phyloP scores from a whole-genome alignment of 1,140 invertebrate species.

The Drosophila prosaltans region DNA sequence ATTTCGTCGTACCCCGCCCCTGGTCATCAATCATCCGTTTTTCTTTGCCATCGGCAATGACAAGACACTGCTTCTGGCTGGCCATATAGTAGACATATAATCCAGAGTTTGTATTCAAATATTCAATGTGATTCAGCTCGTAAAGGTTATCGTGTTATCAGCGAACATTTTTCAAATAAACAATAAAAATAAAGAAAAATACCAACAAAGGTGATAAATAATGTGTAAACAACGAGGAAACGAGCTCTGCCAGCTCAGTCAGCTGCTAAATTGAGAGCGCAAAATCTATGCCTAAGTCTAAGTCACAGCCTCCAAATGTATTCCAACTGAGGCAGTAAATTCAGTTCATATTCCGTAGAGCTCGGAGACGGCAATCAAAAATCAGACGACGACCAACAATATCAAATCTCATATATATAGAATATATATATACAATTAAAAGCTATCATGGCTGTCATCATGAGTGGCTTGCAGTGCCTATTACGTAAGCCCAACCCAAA shows the following conservation, averaged over 20 bases:
- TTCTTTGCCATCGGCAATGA: conserved; percentile 67
- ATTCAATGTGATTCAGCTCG: conserved; percentile 10
- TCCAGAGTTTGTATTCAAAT: neutral
- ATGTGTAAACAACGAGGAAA: conserved; percentile 53
- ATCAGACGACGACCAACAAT: conserved; percentile 42
- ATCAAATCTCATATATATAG: neutral
- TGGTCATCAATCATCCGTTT: conserved; percentile 77
- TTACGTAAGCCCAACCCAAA: conserved; percentile 57
- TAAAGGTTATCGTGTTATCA: conserved; percentile 46
- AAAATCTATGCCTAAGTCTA: conserved; percentile 4
- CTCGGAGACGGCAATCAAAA: conserved; percentile 46
- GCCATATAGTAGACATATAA: conserved; percentile 68
- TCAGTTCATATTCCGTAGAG: conserved; percentile 64
- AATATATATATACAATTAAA: conserved; percentile 35
- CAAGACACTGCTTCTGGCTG: conserved; percentile 56
- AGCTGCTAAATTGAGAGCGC: conserved; percentile 18
- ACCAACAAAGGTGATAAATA: conserved; percentile 66
- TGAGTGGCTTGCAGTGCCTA: conserved; percentile 52
- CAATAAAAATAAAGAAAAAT: conserved; percentile 34
- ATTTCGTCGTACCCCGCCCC: conserved; percentile 55
- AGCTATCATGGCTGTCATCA: conserved; percentile 60
- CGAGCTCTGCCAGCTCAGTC: conserved; percentile 22
- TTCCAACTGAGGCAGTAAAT: conserved; percentile 22
- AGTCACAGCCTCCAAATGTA: conserved; percentile 45
- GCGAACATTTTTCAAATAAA: conserved; percentile 8